A percentile compares a stretch with the other conserved stretches of the same genome.
Conservation (phyloP, 2,797 vertebrate species). For the Steatocranus sp. region DNA sequence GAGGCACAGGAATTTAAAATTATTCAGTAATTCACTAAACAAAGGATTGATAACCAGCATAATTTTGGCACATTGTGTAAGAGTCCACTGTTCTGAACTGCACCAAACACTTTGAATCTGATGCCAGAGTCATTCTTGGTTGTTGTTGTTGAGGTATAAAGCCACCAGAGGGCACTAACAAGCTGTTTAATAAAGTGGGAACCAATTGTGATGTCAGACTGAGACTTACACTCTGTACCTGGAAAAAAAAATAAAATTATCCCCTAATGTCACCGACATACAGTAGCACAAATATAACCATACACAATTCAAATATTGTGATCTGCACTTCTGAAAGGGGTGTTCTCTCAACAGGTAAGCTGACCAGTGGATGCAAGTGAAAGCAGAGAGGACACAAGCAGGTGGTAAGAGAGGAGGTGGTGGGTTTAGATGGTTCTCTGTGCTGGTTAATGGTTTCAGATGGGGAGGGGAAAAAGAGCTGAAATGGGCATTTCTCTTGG, state of each 20-base stretch:
- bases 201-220: not conserved
- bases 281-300: not conserved
- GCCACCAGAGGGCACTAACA: slow-evolving; percentile 24
- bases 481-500: slow-evolving; percentile 27
- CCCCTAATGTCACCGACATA: not conserved
- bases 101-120: not conserved
- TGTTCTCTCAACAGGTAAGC: not conserved
- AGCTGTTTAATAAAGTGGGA: not conserved
- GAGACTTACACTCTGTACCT: not conserved
- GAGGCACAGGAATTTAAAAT: not conserved
- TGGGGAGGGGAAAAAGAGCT: not conserved
- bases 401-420: not conserved
- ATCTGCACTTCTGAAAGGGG: not conserved
- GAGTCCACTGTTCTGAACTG: not conserved
- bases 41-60: not conserved
- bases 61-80: not conserved
- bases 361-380: not conserved
- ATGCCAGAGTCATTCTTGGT: not conserved
- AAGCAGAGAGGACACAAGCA: not conserved
- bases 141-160: not conserved
- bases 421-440: not conserved
- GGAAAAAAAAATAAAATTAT: not conserved
- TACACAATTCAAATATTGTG: not conserved
- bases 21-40: not conserved
- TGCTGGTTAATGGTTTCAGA: slow-evolving; percentile 16